Base-by-base conservation (phyloP, 2,797 vertebrate species). In the Rousettus madagascariensis region DNA sequence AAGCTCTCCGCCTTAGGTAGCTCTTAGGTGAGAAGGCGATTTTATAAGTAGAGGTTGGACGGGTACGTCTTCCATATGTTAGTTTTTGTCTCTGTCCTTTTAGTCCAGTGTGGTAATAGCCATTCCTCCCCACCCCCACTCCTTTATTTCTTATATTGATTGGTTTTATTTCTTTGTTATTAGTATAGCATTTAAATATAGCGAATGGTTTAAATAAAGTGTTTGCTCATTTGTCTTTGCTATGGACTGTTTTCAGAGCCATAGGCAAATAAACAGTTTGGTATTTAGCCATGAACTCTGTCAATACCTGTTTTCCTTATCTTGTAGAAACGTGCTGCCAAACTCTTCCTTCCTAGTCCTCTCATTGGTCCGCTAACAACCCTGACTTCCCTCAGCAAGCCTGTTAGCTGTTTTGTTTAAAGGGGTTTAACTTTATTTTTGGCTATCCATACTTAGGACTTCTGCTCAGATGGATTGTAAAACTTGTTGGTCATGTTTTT, bases 161-260 rank as follows among this genome's bases (percentile, higher is more conserved):
- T 80, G 72, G 9, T 71, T 90, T 95, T 77, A 59, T 88, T 82
- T 12, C 53, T 26, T 53, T 55, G 11, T 80, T 33, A 41, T 28
- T 82, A 59, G 28, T 26, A 33, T 36, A 80, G 41, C 6, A 63
- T 55, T 92, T 92, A 80, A 84, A 12, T 49, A 49, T 10, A 85
- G 19, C 51, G 24, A 85, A 26, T 79, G 28, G 17, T 61, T 85
- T 93, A 79, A 71, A 77, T 55, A 71, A 91, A 80, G 59, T 36
- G 30, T 79, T 57, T 92, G 12, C 9, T 90, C 75, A 41, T 17
- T 88, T 85, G 41, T 41, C 69, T 71, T 82, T 92, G 61, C 13
- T 57, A 33, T 59, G n/a, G 74, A 82, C 10, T 77, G 33, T 51
- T 82, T 92, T 33, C 80, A 90, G 55, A 86, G 84, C 12, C 61